phyloP scores from a whole-genome alignment of 64 coral and sea anemone genomes.

The Dendrophyllia cribrosa region DNA sequence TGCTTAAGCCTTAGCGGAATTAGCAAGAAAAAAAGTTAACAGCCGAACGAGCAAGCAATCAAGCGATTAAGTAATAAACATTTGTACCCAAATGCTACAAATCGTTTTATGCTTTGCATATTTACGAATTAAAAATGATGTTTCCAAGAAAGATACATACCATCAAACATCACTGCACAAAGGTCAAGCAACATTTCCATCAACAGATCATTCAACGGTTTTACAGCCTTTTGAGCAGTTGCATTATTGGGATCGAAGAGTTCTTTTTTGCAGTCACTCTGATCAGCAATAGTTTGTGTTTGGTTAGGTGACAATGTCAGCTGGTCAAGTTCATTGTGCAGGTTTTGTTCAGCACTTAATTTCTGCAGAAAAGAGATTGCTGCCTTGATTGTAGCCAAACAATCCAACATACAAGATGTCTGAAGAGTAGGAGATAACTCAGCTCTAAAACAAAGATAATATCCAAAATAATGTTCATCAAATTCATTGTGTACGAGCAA shows the following conservation, averaged over 20 bases:
- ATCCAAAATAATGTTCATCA: neutral
- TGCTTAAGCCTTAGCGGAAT: too few relatives aligned
- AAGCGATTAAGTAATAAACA: too few relatives aligned
- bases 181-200: constrained; percentile 10
- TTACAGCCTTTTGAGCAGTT: constrained; percentile 9
- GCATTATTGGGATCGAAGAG: neutral
- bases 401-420: constrained; percentile 87
- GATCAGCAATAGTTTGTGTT: neutral
- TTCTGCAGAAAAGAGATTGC: constrained; percentile 85
- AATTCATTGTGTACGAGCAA: too few relatives aligned
- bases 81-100: neutral
- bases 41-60: too few relatives aligned
- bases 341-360: neutral
- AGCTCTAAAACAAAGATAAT: neutral
- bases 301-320: neutral
- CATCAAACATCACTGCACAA: constrained; percentile 34
- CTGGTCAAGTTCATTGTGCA: neutral
- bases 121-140: neutral
- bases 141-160: neutral
- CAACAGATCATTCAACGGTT: neutral
- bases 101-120: neutral
- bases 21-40: too few relatives aligned
- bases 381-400: constrained; percentile 72
- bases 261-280: neutral
- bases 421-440: constrained; percentile 52